Evolutionary conservation across 2,113 vertebrate species (phyloP), one percentile per base, ranked within the genome.

Genomic region (Oceanites oceanicus): DNA sequence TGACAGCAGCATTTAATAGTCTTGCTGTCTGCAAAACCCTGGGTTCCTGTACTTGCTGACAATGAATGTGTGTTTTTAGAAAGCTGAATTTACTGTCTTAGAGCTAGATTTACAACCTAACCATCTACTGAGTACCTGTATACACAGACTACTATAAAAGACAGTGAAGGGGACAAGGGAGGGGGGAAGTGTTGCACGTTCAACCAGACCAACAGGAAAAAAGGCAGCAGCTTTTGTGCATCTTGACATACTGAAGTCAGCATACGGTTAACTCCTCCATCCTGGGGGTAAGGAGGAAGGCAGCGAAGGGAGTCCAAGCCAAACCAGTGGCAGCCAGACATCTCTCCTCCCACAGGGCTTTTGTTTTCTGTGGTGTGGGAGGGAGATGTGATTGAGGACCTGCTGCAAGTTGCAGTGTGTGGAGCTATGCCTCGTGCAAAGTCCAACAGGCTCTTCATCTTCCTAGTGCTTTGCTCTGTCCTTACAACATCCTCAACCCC

Each of bases 1-100:
- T 97, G 97, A 98, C 96, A 97, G 94, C 93, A 77, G 88, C 68
- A 66, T 94, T 97, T 98, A 97, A 98, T 96, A 93, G 96, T 94
- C 90, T 88, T 53, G 87, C 95, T 79, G 25, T 91, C 80, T 97
- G 58, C 76, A 47, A 89, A 97, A 30, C 76, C 77, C 55, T 0
- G 7, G 62, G 7, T 75, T 94, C 91, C 78, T 86, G 66, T 82
- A 61, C 80, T 97, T 9, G 10, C 93, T 91, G 94, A 86, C 90
- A 93, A 44, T 20, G 93, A 88, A 88, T 91, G 83, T 66, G 87
- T 95, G 93, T 86, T 93, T 93, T 77, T 77, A 94, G 91, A 77
- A 93, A 90, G 88, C 84, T 78, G 75, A 92, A 95, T 97, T 98
- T 97, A 97, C 50, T 88, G 86, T 92, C 92, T 85, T 44, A 63